Percentiles rank a stretch among this genome's conserved stretches.
phyloP scores from a whole-genome alignment of 2,113 vertebrate genomes.

The Benitochromis conjunctus region DNA sequence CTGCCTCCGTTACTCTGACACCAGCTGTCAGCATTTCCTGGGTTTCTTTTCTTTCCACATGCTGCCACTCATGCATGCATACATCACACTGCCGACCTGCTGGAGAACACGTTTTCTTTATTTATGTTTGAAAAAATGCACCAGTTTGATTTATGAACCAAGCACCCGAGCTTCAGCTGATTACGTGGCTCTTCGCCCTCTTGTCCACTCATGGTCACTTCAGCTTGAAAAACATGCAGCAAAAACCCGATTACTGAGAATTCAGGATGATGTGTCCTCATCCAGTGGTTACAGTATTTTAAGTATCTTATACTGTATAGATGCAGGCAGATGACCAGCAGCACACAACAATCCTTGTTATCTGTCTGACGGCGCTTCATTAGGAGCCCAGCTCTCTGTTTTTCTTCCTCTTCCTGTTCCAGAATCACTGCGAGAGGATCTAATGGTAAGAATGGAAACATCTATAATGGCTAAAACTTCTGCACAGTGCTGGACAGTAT shows the following conservation, averaged over 20 bases:
- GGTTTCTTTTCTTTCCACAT: not conserved
- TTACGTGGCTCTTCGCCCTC: not conserved
- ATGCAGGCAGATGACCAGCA: fast-evolving
- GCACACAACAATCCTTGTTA: not conserved
- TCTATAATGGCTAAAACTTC: not conserved
- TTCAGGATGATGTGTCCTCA: too few species aligned
- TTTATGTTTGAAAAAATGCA: not conserved
- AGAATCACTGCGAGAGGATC: not conserved
- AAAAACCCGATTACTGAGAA: fast-evolving
- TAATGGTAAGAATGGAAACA: not conserved
- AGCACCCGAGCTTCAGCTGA: not conserved
- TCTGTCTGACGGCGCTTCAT: not conserved
- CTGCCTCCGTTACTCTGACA: not conserved
- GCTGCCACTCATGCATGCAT: not conserved
- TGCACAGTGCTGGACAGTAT: not conserved
- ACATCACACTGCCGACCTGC: not conserved
- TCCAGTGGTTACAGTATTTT: not conserved
- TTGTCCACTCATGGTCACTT: not conserved
- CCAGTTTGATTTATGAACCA: not conserved
- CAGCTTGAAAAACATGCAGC: not conserved
- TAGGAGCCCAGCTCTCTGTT: fast-evolving
- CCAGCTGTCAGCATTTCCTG: not conserved
- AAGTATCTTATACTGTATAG: not conserved
- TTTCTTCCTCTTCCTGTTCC: not conserved
- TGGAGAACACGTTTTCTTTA: not conserved